Evolutionary conservation across 2,888 invertebrate genomes (phyloP), one percentile per base, ranked within the genome.

Genomic region (Drosophila infuscata): DNA sequence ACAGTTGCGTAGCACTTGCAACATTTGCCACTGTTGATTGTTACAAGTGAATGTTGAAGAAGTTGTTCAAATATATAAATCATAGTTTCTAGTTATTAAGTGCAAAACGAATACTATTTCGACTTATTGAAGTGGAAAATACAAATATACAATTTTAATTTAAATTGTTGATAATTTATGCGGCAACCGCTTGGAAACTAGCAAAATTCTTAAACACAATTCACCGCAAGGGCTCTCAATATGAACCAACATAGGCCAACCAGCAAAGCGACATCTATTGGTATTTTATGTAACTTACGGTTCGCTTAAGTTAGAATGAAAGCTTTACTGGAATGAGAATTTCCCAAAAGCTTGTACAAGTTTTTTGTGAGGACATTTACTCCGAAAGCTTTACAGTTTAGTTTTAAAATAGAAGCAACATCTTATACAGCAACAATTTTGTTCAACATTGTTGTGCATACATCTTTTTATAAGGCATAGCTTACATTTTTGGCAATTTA

Each of bases 1-100:
- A 63, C 66, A 67, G 52, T 63, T 64, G 41, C 58, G 6, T 12
- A 46, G 49, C 12, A 41, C 46, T 57, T 48, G 30, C 61, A 74
- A 53, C 43, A 25, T 35, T 36, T 41, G 29, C 43, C 35, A 64
- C 38, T 25, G 57, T 53, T 62, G 46, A 35, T 58, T 38, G 52
- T 63, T 35, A 48, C 48, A 70, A 70, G 25, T 53, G 51, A 30
- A 35, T 54, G 5, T 35, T 60, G 33, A 60, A 12, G 25, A 51
- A 51, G 29, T 56, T 51, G 11, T 36, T 64, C 36, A 36, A 30
- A 41, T 51, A 35, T 41, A 41, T 36, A 46, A 25, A 29, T 61
- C 38, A 33, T 36, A 29, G 32, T 52, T 57, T 57, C 15, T 9
- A 32, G 32, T 58, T 30, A 53, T 65, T 65, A 36, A 53, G 52